Conservation (phyloP, 1,140 invertebrate species). For the Drosophila arizonae region DNA sequence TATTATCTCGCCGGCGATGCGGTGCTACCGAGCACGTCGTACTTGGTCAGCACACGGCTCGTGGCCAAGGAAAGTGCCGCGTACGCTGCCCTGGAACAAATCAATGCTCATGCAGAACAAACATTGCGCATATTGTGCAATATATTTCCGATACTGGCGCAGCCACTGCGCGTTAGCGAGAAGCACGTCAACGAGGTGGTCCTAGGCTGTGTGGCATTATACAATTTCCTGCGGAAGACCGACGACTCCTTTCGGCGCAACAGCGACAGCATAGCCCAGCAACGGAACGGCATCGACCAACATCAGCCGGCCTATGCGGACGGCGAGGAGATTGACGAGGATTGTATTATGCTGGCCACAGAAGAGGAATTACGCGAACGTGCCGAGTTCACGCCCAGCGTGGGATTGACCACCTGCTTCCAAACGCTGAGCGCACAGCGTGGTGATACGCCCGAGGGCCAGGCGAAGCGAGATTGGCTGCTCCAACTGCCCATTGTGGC, state of each 20-base stretch:
- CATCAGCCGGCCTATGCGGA: constrained; percentile 59
- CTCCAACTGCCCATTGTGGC: constrained; percentile 53
- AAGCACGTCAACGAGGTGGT: constrained; percentile 77
- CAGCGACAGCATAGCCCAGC: constrained; percentile 74
- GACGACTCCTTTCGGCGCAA: constrained; percentile 70
- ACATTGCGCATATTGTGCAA: constrained; percentile 77
- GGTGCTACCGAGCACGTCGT: constrained; percentile 64
- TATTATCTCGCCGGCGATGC: constrained; percentile 72
- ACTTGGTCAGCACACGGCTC: constrained; percentile 67
- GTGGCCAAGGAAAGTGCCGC: constrained; percentile 58
- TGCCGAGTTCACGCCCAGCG: constrained; percentile 74
- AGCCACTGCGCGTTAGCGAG: constrained; percentile 70
- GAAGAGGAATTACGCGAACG: constrained; percentile 72
- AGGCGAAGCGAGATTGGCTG: constrained; percentile 68
- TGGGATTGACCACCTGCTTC: constrained; percentile 73
- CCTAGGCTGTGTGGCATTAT: constrained; percentile 74
- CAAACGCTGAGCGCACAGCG: constrained; percentile 62
- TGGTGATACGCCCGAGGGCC: constrained; percentile 64
- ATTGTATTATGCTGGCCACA: constrained; percentile 76
- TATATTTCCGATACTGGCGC: constrained; percentile 76
- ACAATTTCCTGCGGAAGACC: constrained; percentile 81
- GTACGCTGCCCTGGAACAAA: constrained; percentile 53
- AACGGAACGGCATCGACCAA: constrained; percentile 50
- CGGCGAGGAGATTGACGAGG: constrained; percentile 71
- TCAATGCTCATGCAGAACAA: constrained; percentile 71